These are phyloP conservation scores for Anarrhichthys ocellatus DNA, from an alignment of 2,113 vertebrate genomes.

Conservation along the genomic window DNA sequence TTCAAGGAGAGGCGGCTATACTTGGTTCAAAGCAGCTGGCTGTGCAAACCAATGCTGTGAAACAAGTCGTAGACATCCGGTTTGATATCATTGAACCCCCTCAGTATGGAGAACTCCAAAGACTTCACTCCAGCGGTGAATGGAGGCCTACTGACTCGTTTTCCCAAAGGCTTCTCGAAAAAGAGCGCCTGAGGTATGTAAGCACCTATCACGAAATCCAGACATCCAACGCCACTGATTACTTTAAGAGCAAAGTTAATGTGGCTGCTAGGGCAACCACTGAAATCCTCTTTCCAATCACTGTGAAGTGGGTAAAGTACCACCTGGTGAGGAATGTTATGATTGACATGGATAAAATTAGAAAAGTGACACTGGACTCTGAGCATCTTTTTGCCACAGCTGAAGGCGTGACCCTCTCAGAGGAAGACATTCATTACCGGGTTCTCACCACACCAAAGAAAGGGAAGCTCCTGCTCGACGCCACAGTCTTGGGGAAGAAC, in stretches of 20 bases:
- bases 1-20: slow-evolving; percentile 83
- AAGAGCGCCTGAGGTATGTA: slow-evolving; percentile 82
- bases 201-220: slow-evolving; percentile 87
- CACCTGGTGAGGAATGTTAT: slow-evolving; percentile 82
- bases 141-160: slow-evolving; percentile 87
- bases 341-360: slow-evolving; percentile 85
- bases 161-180: slow-evolving; percentile 87
- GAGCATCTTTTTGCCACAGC: slow-evolving; percentile 83
- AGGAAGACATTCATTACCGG: slow-evolving; percentile 86
- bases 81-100: slow-evolving; percentile 85
- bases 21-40: slow-evolving; percentile 85
- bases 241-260: slow-evolving; percentile 89
- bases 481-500: slow-evolving; percentile 81
- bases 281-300: slow-evolving; percentile 85
- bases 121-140: slow-evolving; percentile 80
- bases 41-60: slow-evolving; percentile 85
- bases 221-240: slow-evolving; percentile 80
- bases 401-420: slow-evolving; percentile 76
- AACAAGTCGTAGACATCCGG: slow-evolving; percentile 82
- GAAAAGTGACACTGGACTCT: slow-evolving; percentile 82
- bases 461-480: slow-evolving; percentile 86
- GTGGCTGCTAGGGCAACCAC: slow-evolving; percentile 82
- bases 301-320: slow-evolving; percentile 87
- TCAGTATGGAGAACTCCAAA: slow-evolving; percentile 88
- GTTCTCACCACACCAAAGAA: slow-evolving; percentile 85